Conservation (phyloP, 2,113 vertebrate genomes). For the Micronycteris hirsuta region DNA sequence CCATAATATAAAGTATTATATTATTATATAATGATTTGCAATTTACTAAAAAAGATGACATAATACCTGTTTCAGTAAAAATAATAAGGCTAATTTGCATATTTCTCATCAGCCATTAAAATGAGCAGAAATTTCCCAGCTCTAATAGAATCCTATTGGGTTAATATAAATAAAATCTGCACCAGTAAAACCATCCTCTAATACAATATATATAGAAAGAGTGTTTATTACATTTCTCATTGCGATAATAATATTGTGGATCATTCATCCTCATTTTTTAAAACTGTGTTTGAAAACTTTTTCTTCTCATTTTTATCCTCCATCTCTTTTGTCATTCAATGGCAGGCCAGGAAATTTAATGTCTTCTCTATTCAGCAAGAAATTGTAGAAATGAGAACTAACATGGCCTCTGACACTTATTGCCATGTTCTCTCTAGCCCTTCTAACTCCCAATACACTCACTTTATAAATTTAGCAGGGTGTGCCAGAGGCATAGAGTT, state of each 20-base stretch:
- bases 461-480: background rate
- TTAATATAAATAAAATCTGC: background rate
- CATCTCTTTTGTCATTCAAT: background rate
- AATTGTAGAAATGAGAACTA: background rate
- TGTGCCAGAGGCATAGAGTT: background rate
- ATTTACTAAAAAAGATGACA: background rate
- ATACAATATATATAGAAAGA: background rate
- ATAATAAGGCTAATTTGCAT: background rate
- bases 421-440: background rate
- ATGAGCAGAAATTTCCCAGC: background rate
- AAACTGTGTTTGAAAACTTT: background rate
- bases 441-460: background rate
- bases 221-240: background rate
- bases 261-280: background rate
- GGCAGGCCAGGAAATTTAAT: background rate
- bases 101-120: background rate
- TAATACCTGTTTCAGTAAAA: background rate
- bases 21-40: background rate
- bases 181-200: background rate
- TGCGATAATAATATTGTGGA: background rate
- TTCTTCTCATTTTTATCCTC: background rate
- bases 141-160: background rate
- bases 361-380: background rate
- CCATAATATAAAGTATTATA: background rate
- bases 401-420: background rate